phyloP scores from a whole-genome alignment of 2,113 vertebrate species.

The Siniperca chuatsi region DNA sequence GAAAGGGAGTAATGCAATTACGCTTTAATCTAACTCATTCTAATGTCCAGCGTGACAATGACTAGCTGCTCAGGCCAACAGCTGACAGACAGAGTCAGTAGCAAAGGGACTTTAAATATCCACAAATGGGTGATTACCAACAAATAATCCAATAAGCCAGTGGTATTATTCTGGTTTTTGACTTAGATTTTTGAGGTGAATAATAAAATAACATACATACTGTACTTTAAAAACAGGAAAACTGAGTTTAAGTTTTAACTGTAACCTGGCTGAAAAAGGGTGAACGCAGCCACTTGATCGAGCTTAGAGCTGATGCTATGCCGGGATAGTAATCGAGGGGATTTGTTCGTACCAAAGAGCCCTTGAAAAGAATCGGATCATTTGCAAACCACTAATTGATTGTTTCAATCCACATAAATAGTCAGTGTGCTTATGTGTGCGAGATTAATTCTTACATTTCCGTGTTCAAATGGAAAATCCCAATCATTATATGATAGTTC shows the following conservation, averaged over 20 bases:
- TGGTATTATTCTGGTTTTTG: not conserved
- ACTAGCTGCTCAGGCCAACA: not conserved
- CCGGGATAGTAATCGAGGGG: no score
- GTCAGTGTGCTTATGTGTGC: no score
- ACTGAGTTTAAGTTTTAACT: no score
- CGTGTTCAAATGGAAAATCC: no score
- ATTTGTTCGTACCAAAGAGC: no score
- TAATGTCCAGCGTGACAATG: not conserved
- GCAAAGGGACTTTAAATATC: no score
- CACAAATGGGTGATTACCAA: not conserved
- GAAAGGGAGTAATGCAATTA: not conserved
- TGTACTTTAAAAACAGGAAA: not conserved
- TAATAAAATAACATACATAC: not conserved
- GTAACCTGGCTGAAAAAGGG: no score
- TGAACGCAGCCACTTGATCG: not conserved
- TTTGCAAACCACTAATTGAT: no score
- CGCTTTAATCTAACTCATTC: not conserved
- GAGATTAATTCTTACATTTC: no score
- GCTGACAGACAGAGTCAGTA: not conserved
- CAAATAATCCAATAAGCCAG: not conserved
- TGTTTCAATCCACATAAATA: not conserved
- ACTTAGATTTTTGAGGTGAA: not conserved
- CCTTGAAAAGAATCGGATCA: no score
- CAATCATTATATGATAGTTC: no score
- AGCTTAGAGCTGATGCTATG: no score